Percentiles rank a stretch among this genome's conserved stretches.
Evolutionary conservation across 2,797 vertebrate species (phyloP).

Genomic region (Mormyrus hasselquistii): DNA sequence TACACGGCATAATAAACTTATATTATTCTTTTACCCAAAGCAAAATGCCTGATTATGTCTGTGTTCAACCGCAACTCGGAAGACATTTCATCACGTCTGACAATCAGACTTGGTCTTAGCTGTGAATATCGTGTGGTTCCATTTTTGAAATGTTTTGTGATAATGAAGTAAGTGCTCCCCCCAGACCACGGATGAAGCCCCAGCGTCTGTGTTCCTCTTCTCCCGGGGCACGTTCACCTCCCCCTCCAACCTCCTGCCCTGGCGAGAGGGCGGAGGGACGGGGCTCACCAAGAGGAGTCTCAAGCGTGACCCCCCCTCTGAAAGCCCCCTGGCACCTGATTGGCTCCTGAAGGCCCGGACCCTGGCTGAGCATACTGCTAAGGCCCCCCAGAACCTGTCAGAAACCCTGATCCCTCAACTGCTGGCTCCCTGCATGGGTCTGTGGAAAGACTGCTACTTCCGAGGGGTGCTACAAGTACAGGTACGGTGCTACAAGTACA

Average conservation of each 20-base stretch:
- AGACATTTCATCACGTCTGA: neutral
- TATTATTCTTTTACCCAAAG: neutral
- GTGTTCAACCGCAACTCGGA: neutral
- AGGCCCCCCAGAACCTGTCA: conserved; percentile 43
- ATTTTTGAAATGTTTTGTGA: neutral
- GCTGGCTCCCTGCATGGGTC: conserved; percentile 68
- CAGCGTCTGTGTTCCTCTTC: conserved; percentile 63
- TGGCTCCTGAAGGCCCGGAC: conserved; percentile 58
- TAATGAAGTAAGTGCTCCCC: neutral
- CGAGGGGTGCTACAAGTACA: conserved; percentile 63
- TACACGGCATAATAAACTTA: neutral
- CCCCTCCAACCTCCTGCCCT: conserved; percentile 73
- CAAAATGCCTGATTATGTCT: neutral
- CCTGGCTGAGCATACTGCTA: conserved; percentile 32
- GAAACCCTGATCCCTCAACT: conserved; percentile 74
- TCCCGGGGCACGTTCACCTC: conserved; percentile 71
- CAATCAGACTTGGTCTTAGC: neutral
- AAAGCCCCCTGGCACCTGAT: conserved; percentile 67
- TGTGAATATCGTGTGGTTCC: neutral
- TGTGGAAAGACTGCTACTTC: conserved; percentile 88
- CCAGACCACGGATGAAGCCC: conserved; percentile 51
- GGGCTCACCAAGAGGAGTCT: conserved; percentile 64
- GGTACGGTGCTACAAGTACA: neutral
- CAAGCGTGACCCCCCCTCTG: conserved; percentile 60
- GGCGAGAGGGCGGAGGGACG: conserved; percentile 58